Evolutionary conservation across 2,888 invertebrate species (phyloP), one percentile per base, ranked within the genome.

Genomic region (Melikaiella ostensackeni): DNA sequence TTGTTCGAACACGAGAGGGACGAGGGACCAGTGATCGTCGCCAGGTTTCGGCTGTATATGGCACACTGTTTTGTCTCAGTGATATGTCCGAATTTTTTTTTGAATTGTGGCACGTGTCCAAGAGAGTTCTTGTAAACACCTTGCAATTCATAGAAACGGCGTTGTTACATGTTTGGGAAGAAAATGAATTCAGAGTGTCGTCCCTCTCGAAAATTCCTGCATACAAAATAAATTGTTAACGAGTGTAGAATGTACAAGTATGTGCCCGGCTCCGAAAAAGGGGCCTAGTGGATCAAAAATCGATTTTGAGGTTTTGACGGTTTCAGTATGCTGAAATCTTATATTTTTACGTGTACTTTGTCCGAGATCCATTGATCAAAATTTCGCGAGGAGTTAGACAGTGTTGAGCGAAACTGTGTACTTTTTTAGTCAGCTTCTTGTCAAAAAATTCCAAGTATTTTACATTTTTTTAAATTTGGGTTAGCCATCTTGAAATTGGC

Each of bases 21-120:
- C 30, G 70, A 70, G 27, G 50, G 50, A 50, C 50, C 46, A 70
- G 27, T 50, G 70, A 50, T 70, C 70, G 11, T 50, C 46, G 50
- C 27, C 50, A 30, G 27, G 30, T 30, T 70, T 70, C 30, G 50
- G 50, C 70, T 70, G 42, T 66, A 42, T 50, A 46, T 24, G 42
- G 11, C 70, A 33, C 42, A 30, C 46, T 50, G 70, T 30, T 70
- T 70, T 30, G 27, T 5, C 6, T 50, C 33, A 50, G 38, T 27
- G n/a, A 66, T 19, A 27, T 3, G 27, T 27, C 16, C 6, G 24
- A 59, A 57, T n/a, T 70, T 70, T 64, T 50, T 50, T 70, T 27
- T 30, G n/a, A 21, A 30, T 59, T 24, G 27, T 27, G 5, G 16
- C 57, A 57, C 21, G 21, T 57, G 27, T 27, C 57, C 57, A 27